Conservation (phyloP, 1,140 invertebrate species). For the Pentalonia nigronervosa region DNA sequence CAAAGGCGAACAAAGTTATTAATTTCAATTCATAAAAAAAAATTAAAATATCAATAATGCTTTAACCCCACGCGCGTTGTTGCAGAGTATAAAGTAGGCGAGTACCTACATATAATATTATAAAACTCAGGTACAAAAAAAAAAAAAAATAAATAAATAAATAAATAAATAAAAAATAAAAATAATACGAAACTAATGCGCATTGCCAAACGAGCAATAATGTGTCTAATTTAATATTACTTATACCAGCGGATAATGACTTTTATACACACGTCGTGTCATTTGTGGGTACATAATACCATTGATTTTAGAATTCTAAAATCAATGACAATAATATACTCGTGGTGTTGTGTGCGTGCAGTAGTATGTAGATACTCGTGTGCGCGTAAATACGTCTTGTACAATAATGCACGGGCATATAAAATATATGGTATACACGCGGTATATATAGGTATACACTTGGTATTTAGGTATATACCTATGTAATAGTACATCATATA, state of each 20-base stretch:
- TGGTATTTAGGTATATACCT: too few relatives aligned
- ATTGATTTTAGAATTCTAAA: too few relatives aligned
- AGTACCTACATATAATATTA: too few relatives aligned
- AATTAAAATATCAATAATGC: too few relatives aligned
- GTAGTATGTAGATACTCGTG: not conserved
- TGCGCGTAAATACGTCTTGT: not conserved
- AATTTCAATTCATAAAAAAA: too few relatives aligned
- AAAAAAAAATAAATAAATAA: not conserved
- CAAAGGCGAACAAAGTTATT: too few relatives aligned
- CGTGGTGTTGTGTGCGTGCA: not conserved
- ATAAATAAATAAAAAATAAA: not conserved
- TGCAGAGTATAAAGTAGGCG: too few relatives aligned
- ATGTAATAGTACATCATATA: not conserved
- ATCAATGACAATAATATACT: too few relatives aligned
- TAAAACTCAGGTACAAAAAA: too few relatives aligned
- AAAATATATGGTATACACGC: not conserved
- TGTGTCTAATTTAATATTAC: not conserved
- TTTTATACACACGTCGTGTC: conserved; percentile 19
- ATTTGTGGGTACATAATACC: not conserved
- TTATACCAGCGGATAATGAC: not conserved
- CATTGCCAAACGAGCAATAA: not conserved
- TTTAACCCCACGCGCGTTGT: too few relatives aligned
- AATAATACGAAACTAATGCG: not conserved
- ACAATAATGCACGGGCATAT: too few relatives aligned
- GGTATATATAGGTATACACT: too few relatives aligned